A percentile compares a stretch with the other conserved stretches of the same genome.
Evolutionary conservation across 2,888 invertebrate genomes (phyloP).

Genomic region (Andrena trimmerana): DNA sequence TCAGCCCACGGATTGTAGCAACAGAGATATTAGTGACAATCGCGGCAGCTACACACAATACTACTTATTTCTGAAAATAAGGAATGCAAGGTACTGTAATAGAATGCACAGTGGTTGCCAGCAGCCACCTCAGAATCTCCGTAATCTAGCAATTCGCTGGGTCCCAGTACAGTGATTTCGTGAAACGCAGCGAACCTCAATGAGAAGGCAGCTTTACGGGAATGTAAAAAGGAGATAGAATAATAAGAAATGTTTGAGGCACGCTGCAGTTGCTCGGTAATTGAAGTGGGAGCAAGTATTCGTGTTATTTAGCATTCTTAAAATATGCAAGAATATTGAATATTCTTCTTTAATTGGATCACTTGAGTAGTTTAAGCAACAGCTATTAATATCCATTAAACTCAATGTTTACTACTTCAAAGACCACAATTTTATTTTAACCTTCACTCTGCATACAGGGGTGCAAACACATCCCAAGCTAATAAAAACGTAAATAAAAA

Average conservation of each 20-base stretch:
- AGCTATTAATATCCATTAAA: too few relatives aligned
- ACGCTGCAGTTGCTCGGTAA: not conserved
- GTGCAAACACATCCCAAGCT: too few relatives aligned
- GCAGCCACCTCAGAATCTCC: slow-evolving; percentile 47
- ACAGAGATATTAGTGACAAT: slow-evolving; percentile 14
- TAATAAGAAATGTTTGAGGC: not conserved
- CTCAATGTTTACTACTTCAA: too few relatives aligned
- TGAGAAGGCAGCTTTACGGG: slow-evolving; percentile 16
- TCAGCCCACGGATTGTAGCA: not conserved
- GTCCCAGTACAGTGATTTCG: slow-evolving; percentile 35
- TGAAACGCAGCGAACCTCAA: slow-evolving; percentile 29
- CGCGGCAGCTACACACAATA: not conserved
- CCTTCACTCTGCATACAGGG: too few relatives aligned
- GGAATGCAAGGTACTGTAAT: slow-evolving; percentile 38
- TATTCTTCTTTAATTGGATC: too few relatives aligned
- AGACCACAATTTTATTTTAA: too few relatives aligned
- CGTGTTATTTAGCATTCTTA: too few relatives aligned
- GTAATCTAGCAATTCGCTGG: slow-evolving; percentile 52
- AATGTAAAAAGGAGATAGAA: slow-evolving; percentile 7
- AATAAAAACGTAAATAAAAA: too few relatives aligned
- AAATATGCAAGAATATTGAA: too few relatives aligned
- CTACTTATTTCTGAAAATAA: slow-evolving; percentile 32
- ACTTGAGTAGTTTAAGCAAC: too few relatives aligned
- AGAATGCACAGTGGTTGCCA: slow-evolving; percentile 35
- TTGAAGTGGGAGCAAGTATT: not conserved